These are phyloP conservation scores for Didymodactylos carnosus DNA, from an alignment of 2,888 invertebrate genomes.

Conservation along the genomic window DNA sequence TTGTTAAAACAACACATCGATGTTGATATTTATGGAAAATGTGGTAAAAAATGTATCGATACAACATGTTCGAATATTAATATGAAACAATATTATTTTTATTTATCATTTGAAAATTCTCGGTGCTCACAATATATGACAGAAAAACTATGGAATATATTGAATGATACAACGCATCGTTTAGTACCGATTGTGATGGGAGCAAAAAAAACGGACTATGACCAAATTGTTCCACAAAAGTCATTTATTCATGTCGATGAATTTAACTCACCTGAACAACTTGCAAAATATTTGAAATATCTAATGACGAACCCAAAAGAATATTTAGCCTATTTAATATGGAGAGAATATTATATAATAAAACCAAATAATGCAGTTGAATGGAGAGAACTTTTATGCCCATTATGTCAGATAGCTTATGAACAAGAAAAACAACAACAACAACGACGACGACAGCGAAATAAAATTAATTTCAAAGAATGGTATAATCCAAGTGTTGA, in stretches of 20 bases:
- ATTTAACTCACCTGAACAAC: neutral
- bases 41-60: conserved; percentile 2
- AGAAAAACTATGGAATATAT: neutral
- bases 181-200: neutral
- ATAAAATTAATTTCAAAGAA: neutral
- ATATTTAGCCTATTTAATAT: neutral
- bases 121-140: neutral
- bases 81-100: neutral
- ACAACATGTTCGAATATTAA: neutral
- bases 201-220: neutral
- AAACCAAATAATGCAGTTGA: too few relatives aligned
- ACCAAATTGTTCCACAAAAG: neutral
- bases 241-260: neutral
- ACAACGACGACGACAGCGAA: neutral
- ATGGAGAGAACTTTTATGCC: neutral
- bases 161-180: neutral
- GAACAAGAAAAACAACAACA: neutral
- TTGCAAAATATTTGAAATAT: neutral
- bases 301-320: neutral
- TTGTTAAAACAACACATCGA: conserved; percentile 16
- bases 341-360: neutral
- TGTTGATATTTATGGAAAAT: conserved; percentile 18
- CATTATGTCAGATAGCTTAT: neutral
- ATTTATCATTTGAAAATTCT: neutral
- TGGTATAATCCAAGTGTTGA: neutral